Evolutionary conservation across 2,113 vertebrate genomes (phyloP).

Genomic region (Ondatra zibethicus): DNA sequence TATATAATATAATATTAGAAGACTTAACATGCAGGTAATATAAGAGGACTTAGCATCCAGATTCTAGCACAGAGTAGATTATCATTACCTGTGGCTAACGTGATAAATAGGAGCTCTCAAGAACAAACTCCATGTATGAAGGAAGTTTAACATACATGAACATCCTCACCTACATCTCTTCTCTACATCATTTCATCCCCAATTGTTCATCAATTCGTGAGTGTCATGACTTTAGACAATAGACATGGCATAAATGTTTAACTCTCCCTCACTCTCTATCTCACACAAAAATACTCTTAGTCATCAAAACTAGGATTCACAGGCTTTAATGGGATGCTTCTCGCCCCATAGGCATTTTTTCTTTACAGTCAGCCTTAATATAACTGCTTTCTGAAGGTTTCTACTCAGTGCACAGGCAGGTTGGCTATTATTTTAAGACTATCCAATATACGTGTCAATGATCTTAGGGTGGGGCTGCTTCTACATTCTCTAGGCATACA

Average conservation of each 20-base stretch:
- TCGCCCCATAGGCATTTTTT: background rate
- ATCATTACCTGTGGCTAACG: background rate
- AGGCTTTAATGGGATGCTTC: background rate
- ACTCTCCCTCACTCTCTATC: background rate
- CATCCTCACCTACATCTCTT: background rate
- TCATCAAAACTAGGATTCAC: background rate
- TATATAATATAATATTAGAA: background rate
- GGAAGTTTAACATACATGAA: background rate
- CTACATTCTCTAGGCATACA: background rate
- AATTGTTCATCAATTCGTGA: background rate
- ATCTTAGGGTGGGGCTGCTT: background rate
- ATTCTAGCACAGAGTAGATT: background rate
- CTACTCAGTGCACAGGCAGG: background rate
- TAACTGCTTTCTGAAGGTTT: background rate
- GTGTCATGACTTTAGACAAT: background rate
- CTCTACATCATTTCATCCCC: background rate
- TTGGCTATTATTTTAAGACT: background rate
- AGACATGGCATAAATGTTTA: background rate
- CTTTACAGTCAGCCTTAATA: background rate
- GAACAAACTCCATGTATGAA: background rate
- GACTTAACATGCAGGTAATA: too few relatives aligned
- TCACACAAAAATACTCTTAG: background rate
- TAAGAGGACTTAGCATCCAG: background rate
- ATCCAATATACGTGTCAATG: background rate
- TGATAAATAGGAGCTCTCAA: background rate